Evolutionary conservation across 2,888 invertebrate genomes (phyloP), one percentile per base, ranked within the genome.

Genomic region (Pecten maximus): DNA sequence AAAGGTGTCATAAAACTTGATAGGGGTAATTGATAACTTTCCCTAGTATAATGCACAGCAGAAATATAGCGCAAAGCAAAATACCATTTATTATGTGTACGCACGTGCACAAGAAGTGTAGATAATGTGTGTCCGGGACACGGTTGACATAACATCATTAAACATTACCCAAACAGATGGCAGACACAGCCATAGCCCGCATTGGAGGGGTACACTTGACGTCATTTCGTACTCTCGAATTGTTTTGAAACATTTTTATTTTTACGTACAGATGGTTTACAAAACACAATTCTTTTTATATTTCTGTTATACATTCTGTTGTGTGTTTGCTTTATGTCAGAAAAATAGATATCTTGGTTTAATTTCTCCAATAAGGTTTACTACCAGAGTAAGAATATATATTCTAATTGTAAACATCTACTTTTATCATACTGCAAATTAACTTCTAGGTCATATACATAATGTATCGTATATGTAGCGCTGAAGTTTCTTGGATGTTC

Each of bases 171-270:
- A 6, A 10, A 74, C 74, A 74, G 74, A 28, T 74, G 74, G 74
- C 74, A 74, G 74, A 74, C 74, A 74, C 74, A 35, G 74, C 10
- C 35, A 74, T 19, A 35, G 35, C 1, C 0, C 35, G 16, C 15
- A 74, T 74, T 44, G 6, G 6, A 15, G 28, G 74, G 28, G 74
- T 74, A 28, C 35, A 74, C 28, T 74, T 74, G 74, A 35, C 74
- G 74, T 35, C 74, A 74, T 74, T 6, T 74, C 35, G 35, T 74
- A 35, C 35, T 74, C 35, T 74, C 15, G 10, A 23, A 60, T n/a
- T 23, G 60, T 60, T 60, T n/a, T 23, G n/a, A 60, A 60, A 60
- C 23, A 60, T 60, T 60, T 60, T 60, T 60, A 60, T n/a, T 60
- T 60, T 60, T 23, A 60, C n/a, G n/a, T 60, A 60, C 60, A 60